Percentiles rank a stretch among this genome's conserved stretches.
These are phyloP conservation scores for Phrynocephalus forsythii DNA, from an alignment of 2,797 vertebrate species.

Conservation along the genomic window DNA sequence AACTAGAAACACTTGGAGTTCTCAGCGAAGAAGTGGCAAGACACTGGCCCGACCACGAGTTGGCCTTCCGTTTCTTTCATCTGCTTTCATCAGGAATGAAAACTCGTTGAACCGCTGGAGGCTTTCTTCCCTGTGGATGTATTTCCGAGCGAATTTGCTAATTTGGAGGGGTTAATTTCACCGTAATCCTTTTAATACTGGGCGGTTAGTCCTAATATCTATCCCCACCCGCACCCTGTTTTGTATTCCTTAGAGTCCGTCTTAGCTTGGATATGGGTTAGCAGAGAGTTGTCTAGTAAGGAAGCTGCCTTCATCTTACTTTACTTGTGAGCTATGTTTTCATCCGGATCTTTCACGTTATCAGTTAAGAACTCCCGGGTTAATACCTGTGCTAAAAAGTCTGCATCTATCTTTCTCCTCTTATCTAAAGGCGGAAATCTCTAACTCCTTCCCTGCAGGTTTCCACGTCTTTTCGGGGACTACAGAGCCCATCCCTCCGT, in stretches of 20 bases:
- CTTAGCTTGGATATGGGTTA: not conserved
- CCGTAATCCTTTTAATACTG: not conserved
- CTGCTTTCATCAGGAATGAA: not conserved
- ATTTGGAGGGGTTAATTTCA: not conserved
- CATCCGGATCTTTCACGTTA: not conserved
- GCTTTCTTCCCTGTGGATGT: not conserved
- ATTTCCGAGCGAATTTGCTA: not conserved
- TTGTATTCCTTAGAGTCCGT: not conserved
- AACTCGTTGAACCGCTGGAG: no score
- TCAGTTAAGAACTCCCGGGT: no score
- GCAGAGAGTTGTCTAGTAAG: not conserved
- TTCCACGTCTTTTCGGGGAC: not conserved
- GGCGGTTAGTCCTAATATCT: not conserved
- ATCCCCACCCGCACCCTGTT: not conserved
- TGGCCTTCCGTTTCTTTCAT: not conserved
- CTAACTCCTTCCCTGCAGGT: not conserved
- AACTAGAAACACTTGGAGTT: no score
- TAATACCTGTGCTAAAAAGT: no score
- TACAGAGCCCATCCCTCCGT: not conserved
- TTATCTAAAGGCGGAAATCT: not conserved
- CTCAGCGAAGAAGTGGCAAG: no score
- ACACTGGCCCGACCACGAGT: no score
- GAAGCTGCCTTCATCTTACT: not conserved
- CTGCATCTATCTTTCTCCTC: not conserved
- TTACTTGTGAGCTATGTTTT: not conserved